Base-by-base conservation (phyloP, 1,140 invertebrate genomes). In the Alviniconcha marisindica region DNA sequence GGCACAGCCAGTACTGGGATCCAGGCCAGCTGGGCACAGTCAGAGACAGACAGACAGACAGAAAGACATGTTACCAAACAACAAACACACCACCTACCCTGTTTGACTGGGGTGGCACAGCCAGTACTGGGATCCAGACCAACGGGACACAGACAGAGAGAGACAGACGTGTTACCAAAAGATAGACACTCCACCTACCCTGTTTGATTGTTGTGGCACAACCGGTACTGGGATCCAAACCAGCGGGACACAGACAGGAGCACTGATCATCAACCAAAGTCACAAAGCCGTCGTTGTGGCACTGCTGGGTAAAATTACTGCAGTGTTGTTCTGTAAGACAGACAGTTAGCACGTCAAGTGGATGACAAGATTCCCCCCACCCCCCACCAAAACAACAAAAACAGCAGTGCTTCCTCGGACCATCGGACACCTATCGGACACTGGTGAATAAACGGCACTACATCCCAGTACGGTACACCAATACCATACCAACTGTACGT, bases 141-240 rank as follows among this genome's bases (percentile, higher is more conserved):
- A 28, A 44, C 42, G 24, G 81, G 81, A 82, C 81, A 82, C 28
- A 74, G 33, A 63, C 81, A 82, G 33, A n/a, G n/a, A n/a, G n/a
- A n/a, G n/a, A n/a, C n/a, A n/a, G n/a, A n/a, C n/a, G n/a, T n/a
- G n/a, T n/a, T n/a, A n/a, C n/a, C n/a, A n/a, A n/a, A n/a, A n/a
- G n/a, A n/a, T n/a, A n/a, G n/a, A n/a, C n/a, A n/a, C n/a, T n/a
- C 0, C 18, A 40, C 12, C 12, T 74, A 73, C 80, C 42, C 28
- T 28, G 2, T 38, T 54, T 74, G 42, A 56, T 54, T 24, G 73
- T n/a, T n/a, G 60, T 63, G 21, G 21, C 7, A 63, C 60, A 63
- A 31, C 60, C 60, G 7, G 60, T 63, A 7, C 7, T 24, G 21
- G 60, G 60, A 24, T 63, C 60, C 10, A 24, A 24, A 5, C 60